These are phyloP conservation scores for Rhabdomys pumilio DNA, from an alignment of 2,797 vertebrate genomes.

Conservation along the genomic window DNA sequence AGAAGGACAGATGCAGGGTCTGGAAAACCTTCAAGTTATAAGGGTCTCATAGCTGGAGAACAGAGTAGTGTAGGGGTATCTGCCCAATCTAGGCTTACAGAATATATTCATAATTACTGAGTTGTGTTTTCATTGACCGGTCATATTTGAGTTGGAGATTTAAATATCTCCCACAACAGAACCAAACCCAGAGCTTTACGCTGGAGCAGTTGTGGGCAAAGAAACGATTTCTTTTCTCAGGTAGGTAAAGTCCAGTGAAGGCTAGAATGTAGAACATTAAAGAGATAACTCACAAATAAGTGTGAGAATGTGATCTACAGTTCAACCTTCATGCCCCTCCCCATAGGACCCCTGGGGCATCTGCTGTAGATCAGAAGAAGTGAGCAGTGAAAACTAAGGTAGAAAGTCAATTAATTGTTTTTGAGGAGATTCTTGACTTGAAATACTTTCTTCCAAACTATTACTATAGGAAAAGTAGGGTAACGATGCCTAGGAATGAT, in stretches of 20 bases:
- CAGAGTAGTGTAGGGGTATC: too few relatives aligned
- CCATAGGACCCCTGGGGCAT: constrained; percentile 43
- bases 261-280: neutral
- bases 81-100: too few relatives aligned
- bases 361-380: constrained; percentile 61
- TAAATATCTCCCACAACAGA: too few relatives aligned
- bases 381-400: constrained; percentile 8
- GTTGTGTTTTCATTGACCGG: too few relatives aligned
- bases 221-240: constrained; percentile 5
- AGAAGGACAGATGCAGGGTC: too few relatives aligned
- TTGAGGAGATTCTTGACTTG: constrained; percentile 83
- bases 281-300: constrained; percentile 62
- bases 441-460: constrained; percentile 69
- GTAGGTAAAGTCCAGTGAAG: neutral
- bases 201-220: neutral
- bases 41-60: too few relatives aligned
- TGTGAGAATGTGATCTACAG: neutral
- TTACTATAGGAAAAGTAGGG: constrained; percentile 52
- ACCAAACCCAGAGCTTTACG: neutral
- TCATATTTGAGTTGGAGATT: too few relatives aligned
- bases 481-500: constrained; percentile 53
- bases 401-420: constrained; percentile 63
- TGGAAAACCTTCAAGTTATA: too few relatives aligned
- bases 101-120: too few relatives aligned
- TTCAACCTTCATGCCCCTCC: neutral